These are phyloP conservation scores for Ataeniobius toweri DNA, from an alignment of 2,797 vertebrate genomes.

Conservation along the genomic window DNA sequence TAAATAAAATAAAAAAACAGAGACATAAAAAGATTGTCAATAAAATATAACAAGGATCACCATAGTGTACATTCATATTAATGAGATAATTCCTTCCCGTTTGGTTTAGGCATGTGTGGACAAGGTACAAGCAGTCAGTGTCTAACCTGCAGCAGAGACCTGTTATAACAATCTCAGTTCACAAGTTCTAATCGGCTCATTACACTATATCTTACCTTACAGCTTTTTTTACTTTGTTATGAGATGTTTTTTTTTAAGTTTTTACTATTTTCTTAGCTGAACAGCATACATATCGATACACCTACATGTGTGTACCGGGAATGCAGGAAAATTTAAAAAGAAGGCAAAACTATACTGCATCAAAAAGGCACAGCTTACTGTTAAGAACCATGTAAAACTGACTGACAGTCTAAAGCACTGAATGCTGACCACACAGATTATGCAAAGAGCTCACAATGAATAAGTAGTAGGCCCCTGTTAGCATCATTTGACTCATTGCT, in stretches of 20 bases:
- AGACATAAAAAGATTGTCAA: not conserved
- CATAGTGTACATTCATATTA: not conserved
- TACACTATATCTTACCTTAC: too few relatives aligned
- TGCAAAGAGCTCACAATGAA: not conserved
- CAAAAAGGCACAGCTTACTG: not conserved
- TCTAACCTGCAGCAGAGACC: not conserved
- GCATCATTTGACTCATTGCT: not conserved
- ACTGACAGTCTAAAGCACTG: not conserved
- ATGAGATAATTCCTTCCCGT: not conserved
- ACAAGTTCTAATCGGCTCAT: not conserved
- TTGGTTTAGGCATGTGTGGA: not conserved
- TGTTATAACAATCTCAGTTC: not conserved
- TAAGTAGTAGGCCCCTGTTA: not conserved
- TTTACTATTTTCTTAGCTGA: not conserved
- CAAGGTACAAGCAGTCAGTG: not conserved
- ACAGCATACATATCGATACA: not conserved
- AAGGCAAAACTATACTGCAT: not conserved
- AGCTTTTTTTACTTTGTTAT: not conserved
- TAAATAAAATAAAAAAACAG: conserved; percentile 30
- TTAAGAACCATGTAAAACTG: not conserved
- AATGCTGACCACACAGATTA: not conserved
- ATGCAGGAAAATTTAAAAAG: not conserved
- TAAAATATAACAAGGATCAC: not conserved
- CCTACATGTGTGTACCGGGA: not conserved
- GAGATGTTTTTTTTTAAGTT: not conserved